Evolutionary conservation across 2,888 invertebrate genomes (phyloP).

Genomic region (Drosophila fungiperda): DNA sequence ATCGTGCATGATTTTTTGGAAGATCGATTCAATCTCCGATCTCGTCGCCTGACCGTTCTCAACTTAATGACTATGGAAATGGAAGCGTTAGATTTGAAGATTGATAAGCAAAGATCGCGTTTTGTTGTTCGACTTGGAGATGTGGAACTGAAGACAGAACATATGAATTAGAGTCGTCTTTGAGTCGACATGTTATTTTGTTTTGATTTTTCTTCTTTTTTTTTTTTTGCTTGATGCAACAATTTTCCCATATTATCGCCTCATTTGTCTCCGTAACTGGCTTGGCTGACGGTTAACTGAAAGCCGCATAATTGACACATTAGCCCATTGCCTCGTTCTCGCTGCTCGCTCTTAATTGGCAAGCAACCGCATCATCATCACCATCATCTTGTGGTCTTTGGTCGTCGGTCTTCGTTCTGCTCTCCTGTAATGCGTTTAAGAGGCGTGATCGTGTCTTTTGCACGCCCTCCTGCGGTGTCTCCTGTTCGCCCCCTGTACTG

Average conservation of each 20-base stretch:
- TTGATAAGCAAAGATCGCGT: conserved; percentile 53
- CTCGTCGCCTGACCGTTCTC: conserved; percentile 53
- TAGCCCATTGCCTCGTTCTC: conserved; percentile 68
- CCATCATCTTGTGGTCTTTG: conserved; percentile 37
- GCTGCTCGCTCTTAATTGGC: conserved; percentile 27
- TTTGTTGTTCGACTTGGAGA: conserved; percentile 35
- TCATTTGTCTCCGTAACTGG: conserved; percentile 60
- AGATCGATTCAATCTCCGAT: conserved; percentile 42
- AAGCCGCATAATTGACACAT: conserved; percentile 80
- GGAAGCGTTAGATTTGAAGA: conserved; percentile 47
- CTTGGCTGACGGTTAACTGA: conserved; percentile 35
- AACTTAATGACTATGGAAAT: conserved; percentile 72
- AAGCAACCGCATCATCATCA: conserved; percentile 38
- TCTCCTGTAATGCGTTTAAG: conserved; percentile 68
- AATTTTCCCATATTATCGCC: conserved; percentile 66
- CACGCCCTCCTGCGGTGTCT: conserved; percentile 76
- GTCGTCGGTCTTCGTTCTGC: conserved; percentile 1
- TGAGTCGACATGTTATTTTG: conserved; percentile 18
- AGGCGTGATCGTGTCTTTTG: conserved; percentile 80
- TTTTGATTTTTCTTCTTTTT: not conserved
- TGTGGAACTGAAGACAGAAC: conserved; percentile 15
- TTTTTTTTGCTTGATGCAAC: conserved; percentile 2
- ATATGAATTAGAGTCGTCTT: conserved; percentile 54
- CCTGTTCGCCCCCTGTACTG: conserved; percentile 11
- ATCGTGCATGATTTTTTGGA: conserved; percentile 69